Evolutionary conservation across 2,113 vertebrate genomes (phyloP).

Genomic region (Scytalopus superciliaris): DNA sequence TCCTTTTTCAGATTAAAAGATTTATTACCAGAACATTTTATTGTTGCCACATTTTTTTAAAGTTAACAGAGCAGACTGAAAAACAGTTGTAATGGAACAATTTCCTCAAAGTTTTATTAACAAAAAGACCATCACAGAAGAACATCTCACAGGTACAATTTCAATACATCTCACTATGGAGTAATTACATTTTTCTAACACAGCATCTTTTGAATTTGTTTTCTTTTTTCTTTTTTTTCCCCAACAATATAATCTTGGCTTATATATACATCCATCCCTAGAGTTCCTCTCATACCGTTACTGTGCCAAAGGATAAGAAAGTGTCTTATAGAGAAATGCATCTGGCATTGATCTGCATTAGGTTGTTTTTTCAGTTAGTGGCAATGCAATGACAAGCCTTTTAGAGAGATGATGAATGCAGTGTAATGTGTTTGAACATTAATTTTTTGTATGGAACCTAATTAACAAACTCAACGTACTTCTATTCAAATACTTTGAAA

Average conservation of each 20-base stretch:
- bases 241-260: neutral
- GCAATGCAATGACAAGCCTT: constrained; percentile 51
- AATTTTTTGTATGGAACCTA: constrained; percentile 52
- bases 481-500: constrained; percentile 66
- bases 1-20: neutral
- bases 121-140: neutral
- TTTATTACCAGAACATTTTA: neutral
- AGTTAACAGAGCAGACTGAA: neutral
- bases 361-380: neutral
- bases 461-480: constrained; percentile 68
- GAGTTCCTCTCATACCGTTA: neutral
- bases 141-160: neutral
- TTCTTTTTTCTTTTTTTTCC: neutral
- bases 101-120: neutral
- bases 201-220: neutral
- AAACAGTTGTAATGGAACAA: neutral
- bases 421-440: constrained; percentile 53
- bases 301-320: constrained; percentile 20
- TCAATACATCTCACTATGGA: neutral
- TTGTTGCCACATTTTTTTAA: neutral
- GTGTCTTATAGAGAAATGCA: constrained; percentile 17
- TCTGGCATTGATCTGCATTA: neutral
- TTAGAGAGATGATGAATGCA: constrained; percentile 71
- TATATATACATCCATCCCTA: neutral
- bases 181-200: neutral